A percentile compares a stretch with the other conserved stretches of the same genome.
Evolutionary conservation across 2,888 invertebrate genomes (phyloP).

Genomic region (Chrysopilus asiliformis): DNA sequence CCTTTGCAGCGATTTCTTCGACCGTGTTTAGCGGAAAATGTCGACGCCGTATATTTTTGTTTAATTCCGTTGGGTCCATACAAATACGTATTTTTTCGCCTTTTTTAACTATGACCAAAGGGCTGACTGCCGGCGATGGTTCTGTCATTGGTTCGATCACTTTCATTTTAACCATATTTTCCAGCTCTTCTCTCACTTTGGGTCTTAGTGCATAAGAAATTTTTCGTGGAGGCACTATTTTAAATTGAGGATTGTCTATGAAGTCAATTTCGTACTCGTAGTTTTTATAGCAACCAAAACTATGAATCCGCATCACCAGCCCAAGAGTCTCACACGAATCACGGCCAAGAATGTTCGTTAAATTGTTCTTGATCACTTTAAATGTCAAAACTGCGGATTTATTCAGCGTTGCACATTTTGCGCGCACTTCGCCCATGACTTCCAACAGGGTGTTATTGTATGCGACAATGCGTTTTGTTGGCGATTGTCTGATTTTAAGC

Average conservation of each 20-base stretch:
- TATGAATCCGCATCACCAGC: neutral
- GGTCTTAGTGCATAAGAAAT: slow-evolving; percentile 9
- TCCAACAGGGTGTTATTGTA: no score
- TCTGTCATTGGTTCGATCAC: slow-evolving; percentile 6
- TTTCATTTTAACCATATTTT: slow-evolving; percentile 6
- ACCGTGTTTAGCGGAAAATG: slow-evolving; percentile 6
- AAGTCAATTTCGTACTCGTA: slow-evolving; percentile 2
- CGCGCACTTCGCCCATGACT: no score
- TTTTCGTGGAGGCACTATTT: slow-evolving; percentile 7
- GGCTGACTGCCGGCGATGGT: slow-evolving; percentile 10
- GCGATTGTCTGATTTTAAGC: neutral
- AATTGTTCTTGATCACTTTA: neutral
- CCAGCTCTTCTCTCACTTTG: slow-evolving; percentile 8
- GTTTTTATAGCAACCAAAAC: no score
- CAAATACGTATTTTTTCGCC: slow-evolving; percentile 2
- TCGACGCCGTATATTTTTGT: neutral
- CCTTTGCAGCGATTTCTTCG: slow-evolving; percentile 10
- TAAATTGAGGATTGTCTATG: slow-evolving; percentile 5
- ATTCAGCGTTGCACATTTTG: no score
- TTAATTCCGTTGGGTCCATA: slow-evolving; percentile 1
- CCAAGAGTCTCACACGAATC: neutral
- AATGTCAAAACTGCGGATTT: no score
- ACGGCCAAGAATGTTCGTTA: neutral
- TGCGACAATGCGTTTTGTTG: neutral
- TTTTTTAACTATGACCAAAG: slow-evolving; percentile 9